These are phyloP conservation scores for Gonocerus acuteangulatus DNA, from an alignment of 2,888 invertebrate species.

Conservation along the genomic window DNA sequence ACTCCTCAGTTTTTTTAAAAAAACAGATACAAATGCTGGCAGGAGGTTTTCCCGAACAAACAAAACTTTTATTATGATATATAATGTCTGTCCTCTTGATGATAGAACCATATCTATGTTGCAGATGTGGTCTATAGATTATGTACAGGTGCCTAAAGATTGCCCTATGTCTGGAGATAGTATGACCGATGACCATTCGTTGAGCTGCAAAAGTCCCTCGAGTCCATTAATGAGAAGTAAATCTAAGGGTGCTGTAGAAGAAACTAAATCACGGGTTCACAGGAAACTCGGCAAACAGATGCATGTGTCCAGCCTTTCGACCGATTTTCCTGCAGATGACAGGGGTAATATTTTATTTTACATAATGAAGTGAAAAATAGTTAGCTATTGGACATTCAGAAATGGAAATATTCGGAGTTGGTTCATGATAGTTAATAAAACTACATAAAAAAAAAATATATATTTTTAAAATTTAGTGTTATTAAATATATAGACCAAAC, in stretches of 20 bases:
- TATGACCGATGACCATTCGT: slow-evolving; percentile 10
- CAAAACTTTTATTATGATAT: no score
- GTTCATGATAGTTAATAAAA: no score
- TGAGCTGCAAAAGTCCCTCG: not conserved
- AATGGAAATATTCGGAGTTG: not conserved
- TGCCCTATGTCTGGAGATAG: slow-evolving; percentile 40
- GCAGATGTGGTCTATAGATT: slow-evolving; percentile 97
- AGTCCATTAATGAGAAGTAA: slow-evolving; percentile 39
- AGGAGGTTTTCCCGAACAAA: no score
- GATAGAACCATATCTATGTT: no score
- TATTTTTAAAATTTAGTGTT: no score
- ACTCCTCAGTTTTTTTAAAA: no score
- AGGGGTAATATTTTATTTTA: slow-evolving; percentile 22
- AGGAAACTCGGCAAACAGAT: slow-evolving; percentile 67
- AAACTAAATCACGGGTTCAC: slow-evolving; percentile 52
- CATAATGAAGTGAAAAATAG: no score
- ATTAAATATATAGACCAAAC: no score
- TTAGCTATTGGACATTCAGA: not conserved
- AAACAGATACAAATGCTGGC: no score
- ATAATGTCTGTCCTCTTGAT: no score
- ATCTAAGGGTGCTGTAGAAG: slow-evolving; percentile 44
- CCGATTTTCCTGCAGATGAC: slow-evolving; percentile 34
- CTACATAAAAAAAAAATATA: no score
- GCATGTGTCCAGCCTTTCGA: slow-evolving; percentile 55
- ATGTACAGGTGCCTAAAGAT: slow-evolving; percentile 72